Conservation (phyloP, 2,888 invertebrate genomes). For the Notocelia uddmanniana region DNA sequence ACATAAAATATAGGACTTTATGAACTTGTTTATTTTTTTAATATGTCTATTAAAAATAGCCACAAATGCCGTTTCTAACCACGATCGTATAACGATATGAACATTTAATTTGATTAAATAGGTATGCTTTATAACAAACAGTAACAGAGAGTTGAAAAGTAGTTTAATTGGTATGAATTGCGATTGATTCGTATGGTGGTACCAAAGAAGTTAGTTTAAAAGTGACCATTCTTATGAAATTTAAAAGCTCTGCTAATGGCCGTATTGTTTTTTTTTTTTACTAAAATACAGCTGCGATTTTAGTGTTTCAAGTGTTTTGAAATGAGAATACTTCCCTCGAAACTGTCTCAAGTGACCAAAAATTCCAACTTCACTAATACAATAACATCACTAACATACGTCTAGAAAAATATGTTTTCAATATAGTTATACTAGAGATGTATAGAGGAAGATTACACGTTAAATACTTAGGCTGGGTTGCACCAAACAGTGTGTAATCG, state of each 20-base stretch:
- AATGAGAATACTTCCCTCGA: background rate
- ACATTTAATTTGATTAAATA: constrained; percentile 8
- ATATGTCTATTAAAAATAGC: background rate
- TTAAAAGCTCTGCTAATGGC: no score
- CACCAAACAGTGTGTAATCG: no score
- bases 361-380: background rate
- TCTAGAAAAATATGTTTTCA: constrained; percentile 1
- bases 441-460: background rate
- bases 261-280: no score
- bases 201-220: background rate
- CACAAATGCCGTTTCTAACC: background rate
- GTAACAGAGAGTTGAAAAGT: background rate
- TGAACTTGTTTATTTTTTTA: background rate
- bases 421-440: background rate
- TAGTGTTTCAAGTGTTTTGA: no score
- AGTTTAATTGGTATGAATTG: background rate
- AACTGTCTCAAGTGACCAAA: background rate
- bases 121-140: constrained; percentile 16
- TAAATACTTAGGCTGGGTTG: no score
- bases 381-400: background rate
- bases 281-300: no score
- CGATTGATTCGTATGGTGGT: no score
- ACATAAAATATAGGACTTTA: background rate
- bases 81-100: background rate
- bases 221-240: background rate